A percentile compares a stretch with the other conserved stretches of the same genome.
Conservation (phyloP, 2,888 invertebrate species). For the Cosmia pyralina region DNA sequence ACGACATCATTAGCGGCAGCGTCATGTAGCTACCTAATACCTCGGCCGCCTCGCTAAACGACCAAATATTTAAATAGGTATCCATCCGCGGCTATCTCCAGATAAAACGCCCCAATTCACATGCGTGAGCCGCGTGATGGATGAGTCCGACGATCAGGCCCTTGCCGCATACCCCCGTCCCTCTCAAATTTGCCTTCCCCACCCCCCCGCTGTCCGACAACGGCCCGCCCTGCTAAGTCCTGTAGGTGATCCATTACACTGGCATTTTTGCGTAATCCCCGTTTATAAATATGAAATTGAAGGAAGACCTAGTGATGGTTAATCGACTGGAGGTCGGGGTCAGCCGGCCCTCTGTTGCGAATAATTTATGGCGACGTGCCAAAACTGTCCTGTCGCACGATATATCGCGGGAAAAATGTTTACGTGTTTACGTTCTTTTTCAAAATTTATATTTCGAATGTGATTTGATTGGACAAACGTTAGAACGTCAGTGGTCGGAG, state of each 20-base stretch:
- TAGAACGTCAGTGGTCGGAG: constrained; percentile 38
- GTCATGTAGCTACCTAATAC: constrained; percentile 68
- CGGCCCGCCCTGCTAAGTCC: constrained; percentile 83
- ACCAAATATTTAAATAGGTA: constrained; percentile 89
- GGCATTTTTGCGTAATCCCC: constrained; percentile 90
- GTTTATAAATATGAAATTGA: constrained; percentile 91
- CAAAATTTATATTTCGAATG: constrained; percentile 52
- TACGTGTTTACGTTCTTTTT: constrained; percentile 62
- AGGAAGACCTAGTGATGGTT: constrained; percentile 89
- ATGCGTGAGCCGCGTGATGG: constrained; percentile 90
- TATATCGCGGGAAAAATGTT: constrained; percentile 68
- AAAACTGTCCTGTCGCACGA: constrained; percentile 71
- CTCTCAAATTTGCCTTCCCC: constrained; percentile 86
- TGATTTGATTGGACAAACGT: constrained; percentile 60
- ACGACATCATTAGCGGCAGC: constrained; percentile 73
- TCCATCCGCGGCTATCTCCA: constrained; percentile 87
- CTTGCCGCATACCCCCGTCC: constrained; percentile 82
- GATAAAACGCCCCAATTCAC: constrained; percentile 90
- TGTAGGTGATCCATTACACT: constrained; percentile 90
- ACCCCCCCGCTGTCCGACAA: constrained; percentile 76
- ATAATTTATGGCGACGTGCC: constrained; percentile 83
- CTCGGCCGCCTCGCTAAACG: constrained; percentile 78
- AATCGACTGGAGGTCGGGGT: constrained; percentile 90
- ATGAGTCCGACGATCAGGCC: constrained; percentile 89
- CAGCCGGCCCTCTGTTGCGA: constrained; percentile 79